Conservation (phyloP, 1,140 invertebrate genomes). For the Leptonema lineaticorne region DNA sequence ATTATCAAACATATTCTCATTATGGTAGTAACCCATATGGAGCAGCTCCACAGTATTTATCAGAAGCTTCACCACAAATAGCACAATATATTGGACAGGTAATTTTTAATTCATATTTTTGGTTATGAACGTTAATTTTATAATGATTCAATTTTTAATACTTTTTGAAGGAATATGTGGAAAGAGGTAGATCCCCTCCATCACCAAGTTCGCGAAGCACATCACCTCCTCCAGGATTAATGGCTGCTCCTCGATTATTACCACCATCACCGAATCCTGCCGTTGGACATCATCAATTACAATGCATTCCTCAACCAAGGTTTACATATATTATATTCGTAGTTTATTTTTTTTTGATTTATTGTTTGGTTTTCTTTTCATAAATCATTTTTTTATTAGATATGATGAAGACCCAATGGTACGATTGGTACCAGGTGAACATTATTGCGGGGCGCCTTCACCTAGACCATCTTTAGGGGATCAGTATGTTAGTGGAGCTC, state of each 20-base stretch:
- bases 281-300: constrained; percentile 33
- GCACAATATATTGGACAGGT: constrained; percentile 55
- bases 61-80: constrained; percentile 49
- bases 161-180: constrained; percentile 36
- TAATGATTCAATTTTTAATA: background rate
- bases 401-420: constrained; percentile 39
- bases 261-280: constrained; percentile 38
- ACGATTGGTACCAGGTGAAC: constrained; percentile 31
- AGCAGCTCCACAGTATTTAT: constrained; percentile 51
- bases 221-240: constrained; percentile 36
- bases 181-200: constrained; percentile 36
- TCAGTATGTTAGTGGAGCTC: constrained; percentile 29
- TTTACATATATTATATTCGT: background rate
- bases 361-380: background rate
- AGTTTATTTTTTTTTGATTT: background rate
- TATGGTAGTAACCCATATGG: constrained; percentile 52
- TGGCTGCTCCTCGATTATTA: constrained; percentile 31
- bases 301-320: constrained; percentile 34
- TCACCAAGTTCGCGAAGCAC: constrained; percentile 38
- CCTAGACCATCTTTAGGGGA: constrained; percentile 36
- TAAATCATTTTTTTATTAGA: constrained; percentile 15
- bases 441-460: constrained; percentile 39
- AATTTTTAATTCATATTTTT: background rate
- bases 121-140: background rate
- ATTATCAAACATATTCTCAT: constrained; percentile 55